Percentiles rank a stretch among this genome's conserved stretches.
Evolutionary conservation across 2,888 invertebrate species (phyloP).

Genomic region (Stenodera caucasica): DNA sequence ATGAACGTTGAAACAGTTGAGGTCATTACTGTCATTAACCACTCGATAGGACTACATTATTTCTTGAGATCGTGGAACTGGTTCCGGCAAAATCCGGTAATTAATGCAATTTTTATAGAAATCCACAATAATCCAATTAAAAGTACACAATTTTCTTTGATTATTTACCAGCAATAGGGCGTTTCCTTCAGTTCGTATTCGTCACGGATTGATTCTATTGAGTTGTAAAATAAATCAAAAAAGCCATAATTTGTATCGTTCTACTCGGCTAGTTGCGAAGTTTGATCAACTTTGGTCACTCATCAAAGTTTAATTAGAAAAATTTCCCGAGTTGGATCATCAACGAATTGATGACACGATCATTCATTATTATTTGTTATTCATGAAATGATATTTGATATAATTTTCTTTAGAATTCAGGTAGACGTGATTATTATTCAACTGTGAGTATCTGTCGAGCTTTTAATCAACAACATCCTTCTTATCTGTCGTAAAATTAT

Average conservation of each 20-base stretch:
- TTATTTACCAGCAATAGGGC: not conserved
- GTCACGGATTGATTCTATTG: not conserved
- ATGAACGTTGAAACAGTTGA: conserved; percentile 29
- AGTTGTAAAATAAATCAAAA: conserved; percentile 1
- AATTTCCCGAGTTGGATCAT: no score
- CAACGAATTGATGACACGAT: no score
- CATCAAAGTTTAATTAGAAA: conserved; percentile 40
- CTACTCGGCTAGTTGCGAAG: not conserved
- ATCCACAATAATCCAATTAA: no score
- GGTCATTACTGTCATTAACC: conserved; percentile 31
- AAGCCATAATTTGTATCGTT: not conserved
- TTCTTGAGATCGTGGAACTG: not conserved
- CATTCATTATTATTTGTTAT: no score
- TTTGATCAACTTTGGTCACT: conserved; percentile 20
- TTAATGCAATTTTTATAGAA: no score
- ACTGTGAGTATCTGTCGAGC: conserved; percentile 1
- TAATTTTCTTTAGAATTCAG: conserved; percentile 4
- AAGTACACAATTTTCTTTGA: not conserved
- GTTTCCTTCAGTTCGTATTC: not conserved
- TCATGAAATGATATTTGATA: not conserved
- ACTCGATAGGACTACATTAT: conserved; percentile 16
- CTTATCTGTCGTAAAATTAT: conserved; percentile 6
- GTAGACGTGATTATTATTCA: not conserved
- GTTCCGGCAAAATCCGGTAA: not conserved
- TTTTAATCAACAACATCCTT: conserved; percentile 8